Conservation (phyloP, 92 coral and sea anemone species). For the Umimayanthus kanabou region DNA sequence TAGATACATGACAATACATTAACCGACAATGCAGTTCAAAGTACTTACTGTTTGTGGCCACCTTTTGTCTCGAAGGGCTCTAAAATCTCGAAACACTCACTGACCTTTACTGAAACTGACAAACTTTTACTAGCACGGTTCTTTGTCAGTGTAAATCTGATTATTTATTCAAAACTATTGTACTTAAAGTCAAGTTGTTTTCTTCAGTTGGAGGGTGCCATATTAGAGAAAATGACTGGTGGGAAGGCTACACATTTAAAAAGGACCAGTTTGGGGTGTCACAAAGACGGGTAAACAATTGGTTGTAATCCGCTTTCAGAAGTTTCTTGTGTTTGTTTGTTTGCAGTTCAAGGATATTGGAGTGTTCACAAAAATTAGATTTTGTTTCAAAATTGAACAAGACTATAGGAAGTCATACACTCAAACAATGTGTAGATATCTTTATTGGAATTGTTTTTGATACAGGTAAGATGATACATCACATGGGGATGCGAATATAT, state of each 20-base stretch:
- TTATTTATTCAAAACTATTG: constrained; percentile 23
- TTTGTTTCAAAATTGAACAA: no score
- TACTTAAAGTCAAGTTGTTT: constrained; percentile 34
- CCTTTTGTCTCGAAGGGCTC: neutral
- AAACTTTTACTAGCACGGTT: neutral
- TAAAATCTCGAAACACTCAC: neutral
- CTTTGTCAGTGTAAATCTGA: constrained; percentile 5
- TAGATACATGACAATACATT: neutral
- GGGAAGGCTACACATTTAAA: neutral
- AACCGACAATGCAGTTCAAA: neutral
- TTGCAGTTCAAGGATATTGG: neutral
- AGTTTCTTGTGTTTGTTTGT: neutral
- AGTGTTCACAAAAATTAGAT: neutral
- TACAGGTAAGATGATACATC: no score
- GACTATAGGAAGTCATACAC: no score
- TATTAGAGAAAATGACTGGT: constrained; percentile 15
- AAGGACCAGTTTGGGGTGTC: constrained; percentile 16
- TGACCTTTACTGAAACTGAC: neutral
- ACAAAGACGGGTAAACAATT: neutral
- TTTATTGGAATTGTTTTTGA: no score
- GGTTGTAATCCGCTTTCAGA: neutral
- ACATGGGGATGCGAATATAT: no score
- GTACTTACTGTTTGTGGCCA: constrained; percentile 10
- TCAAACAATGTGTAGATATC: no score
- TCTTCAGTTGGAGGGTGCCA: constrained; percentile 18